Evolutionary conservation across 2,797 vertebrate species (phyloP).

Genomic region (Alcedo quadribrachys): DNA sequence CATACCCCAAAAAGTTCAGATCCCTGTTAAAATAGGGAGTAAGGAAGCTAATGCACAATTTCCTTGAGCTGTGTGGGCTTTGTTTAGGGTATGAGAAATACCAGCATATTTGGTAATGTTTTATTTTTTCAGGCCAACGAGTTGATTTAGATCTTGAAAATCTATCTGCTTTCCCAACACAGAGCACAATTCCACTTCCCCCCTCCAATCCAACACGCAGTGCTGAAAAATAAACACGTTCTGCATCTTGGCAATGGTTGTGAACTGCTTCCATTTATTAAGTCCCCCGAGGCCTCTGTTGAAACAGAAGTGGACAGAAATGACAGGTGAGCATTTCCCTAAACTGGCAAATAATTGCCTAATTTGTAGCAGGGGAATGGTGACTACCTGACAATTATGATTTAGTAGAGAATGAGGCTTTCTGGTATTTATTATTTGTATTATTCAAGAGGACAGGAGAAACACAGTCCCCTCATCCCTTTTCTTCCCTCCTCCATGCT

Average conservation of each 20-base stretch:
- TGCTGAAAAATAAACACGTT: constrained; percentile 11
- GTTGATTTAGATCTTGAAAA: background rate
- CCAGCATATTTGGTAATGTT: background rate
- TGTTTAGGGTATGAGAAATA: background rate
- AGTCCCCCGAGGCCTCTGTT: constrained; percentile 7
- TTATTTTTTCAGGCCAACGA: background rate
- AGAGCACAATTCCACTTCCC: background rate
- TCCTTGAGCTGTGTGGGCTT: background rate
- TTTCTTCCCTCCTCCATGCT: background rate
- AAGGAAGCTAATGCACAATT: background rate
- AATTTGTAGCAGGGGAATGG: background rate
- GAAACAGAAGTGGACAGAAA: constrained; percentile 24
- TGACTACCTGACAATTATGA: background rate
- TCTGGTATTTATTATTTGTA: background rate
- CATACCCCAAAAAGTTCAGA: background rate
- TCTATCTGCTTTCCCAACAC: background rate
- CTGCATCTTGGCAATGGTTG: background rate
- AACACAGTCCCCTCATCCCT: background rate
- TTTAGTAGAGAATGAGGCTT: background rate
- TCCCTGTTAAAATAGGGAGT: background rate
- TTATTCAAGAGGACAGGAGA: background rate
- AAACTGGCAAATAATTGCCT: constrained; percentile 36
- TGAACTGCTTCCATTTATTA: constrained; percentile 9
- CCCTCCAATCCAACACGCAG: background rate
- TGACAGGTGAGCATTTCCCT: constrained; percentile 3